Evolutionary conservation across 2,888 invertebrate species (phyloP).

Genomic region (Drosophila nigricruria): DNA sequence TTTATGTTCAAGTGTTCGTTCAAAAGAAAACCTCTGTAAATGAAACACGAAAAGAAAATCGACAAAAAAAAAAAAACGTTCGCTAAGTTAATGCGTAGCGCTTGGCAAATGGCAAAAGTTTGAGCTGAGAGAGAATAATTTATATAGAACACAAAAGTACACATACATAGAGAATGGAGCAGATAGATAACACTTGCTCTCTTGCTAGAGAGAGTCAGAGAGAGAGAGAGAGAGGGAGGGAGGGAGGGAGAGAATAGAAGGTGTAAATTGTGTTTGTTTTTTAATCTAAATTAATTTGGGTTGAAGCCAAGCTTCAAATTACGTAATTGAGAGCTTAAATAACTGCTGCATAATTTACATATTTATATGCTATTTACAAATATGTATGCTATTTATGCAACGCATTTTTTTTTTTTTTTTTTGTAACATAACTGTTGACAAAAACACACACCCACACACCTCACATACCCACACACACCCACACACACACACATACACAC

Average conservation of each 20-base stretch:
- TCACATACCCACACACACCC: constrained; percentile 24
- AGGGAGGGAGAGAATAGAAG: neutral
- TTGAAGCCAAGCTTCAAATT: constrained; percentile 72
- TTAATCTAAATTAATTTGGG: constrained; percentile 68
- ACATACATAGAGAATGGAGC: constrained; percentile 7
- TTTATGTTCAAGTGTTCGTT: constrained; percentile 54
- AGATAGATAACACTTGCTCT: neutral
- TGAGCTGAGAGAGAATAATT: constrained; percentile 35
- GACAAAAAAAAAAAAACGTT: constrained; percentile 19
- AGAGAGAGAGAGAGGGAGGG: neutral
- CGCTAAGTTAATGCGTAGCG: constrained; percentile 37
- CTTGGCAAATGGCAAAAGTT: constrained; percentile 61
- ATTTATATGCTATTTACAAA: constrained; percentile 34
- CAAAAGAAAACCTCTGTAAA: neutral
- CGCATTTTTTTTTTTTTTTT: constrained; percentile 24
- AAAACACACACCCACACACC: constrained; percentile 20
- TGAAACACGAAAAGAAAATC: constrained; percentile 15
- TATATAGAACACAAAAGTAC: constrained; percentile 15
- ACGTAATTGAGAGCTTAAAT: constrained; percentile 74
- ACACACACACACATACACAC: constrained; percentile 24
- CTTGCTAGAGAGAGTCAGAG: neutral
- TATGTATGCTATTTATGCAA: constrained; percentile 32
- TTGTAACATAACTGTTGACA: constrained; percentile 20
- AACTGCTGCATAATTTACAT: constrained; percentile 48
- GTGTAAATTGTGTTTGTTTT: constrained; percentile 41